These are phyloP conservation scores for Nemotelus nigrinus DNA, from an alignment of 2,888 invertebrate genomes.

Conservation along the genomic window DNA sequence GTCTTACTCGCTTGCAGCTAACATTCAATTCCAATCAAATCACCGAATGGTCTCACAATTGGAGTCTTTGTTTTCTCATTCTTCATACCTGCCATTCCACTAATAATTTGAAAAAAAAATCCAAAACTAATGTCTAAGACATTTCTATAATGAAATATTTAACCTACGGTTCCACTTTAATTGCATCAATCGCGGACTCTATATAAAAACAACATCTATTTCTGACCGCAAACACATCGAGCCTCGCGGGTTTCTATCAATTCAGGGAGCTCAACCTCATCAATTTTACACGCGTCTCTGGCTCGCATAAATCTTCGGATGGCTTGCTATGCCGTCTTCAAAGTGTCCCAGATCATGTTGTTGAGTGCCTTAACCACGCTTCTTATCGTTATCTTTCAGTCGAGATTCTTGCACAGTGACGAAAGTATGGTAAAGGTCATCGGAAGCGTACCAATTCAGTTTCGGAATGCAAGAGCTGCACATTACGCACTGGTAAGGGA, in stretches of 20 bases:
- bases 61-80: not conserved
- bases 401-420: not conserved
- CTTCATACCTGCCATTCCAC: not conserved
- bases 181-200: not conserved
- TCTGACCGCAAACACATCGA: constrained; percentile 41
- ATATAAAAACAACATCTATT: not conserved
- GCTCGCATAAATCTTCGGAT: constrained; percentile 42
- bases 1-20: too few species aligned
- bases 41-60: too few species aligned
- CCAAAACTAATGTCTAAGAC: not conserved
- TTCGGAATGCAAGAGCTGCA: constrained; percentile 18
- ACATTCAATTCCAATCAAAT: too few species aligned
- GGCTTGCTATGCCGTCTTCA: constrained; percentile 23
- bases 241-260: constrained; percentile 45
- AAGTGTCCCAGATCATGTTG: constrained; percentile 35
- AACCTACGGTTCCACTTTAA: constrained; percentile 11
- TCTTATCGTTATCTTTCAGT: constrained; percentile 2
- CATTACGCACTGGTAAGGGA: constrained; percentile 15
- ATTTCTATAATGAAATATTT: constrained; percentile 25
- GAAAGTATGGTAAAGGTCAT: constrained; percentile 2
- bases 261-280: constrained; percentile 46
- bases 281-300: constrained; percentile 44
- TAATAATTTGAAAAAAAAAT: not conserved
- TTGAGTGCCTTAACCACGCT: constrained; percentile 9
- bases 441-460: not conserved